These are phyloP conservation scores for Conistra vaccinii DNA, from an alignment of 2,888 invertebrate species.

Conservation along the genomic window DNA sequence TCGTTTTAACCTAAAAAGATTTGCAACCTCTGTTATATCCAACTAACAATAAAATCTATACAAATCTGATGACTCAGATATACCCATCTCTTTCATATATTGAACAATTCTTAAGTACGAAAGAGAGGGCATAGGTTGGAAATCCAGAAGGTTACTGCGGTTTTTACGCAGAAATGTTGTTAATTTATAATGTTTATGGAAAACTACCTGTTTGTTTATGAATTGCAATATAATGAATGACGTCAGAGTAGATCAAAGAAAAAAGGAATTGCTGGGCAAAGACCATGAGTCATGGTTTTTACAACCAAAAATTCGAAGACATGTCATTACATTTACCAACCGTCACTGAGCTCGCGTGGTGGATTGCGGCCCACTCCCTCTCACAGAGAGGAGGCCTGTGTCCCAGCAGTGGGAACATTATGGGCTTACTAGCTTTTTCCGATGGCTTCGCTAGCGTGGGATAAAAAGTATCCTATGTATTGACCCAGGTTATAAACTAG, in stretches of 20 bases:
- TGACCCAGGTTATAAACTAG: no score
- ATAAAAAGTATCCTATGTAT: no score
- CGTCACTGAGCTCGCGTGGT: no score
- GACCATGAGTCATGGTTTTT: not conserved
- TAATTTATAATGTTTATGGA: slow-evolving; percentile 5
- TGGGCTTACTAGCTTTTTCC: no score
- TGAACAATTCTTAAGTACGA: not conserved
- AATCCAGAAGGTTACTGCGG: slow-evolving; percentile 55
- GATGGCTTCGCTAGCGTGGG: no score
- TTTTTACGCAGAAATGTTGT: slow-evolving; percentile 33
- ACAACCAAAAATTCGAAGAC: no score
- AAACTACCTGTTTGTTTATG: slow-evolving; percentile 22
- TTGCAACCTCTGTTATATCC: slow-evolving; percentile 16
- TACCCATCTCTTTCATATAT: slow-evolving; percentile 13
- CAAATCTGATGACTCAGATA: slow-evolving; percentile 32
- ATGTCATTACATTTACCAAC: no score
- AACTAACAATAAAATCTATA: slow-evolving; percentile 22
- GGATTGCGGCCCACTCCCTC: no score
- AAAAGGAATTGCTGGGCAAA: not conserved
- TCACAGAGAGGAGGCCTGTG: no score
- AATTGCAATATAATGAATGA: slow-evolving; percentile 9
- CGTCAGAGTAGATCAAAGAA: not conserved
- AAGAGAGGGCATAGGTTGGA: not conserved
- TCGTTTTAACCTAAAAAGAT: slow-evolving; percentile 48
- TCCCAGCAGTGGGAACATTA: no score